These are phyloP conservation scores for Acrocephalus arundinaceus DNA, from an alignment of 2,113 vertebrate genomes.

Conservation along the genomic window DNA sequence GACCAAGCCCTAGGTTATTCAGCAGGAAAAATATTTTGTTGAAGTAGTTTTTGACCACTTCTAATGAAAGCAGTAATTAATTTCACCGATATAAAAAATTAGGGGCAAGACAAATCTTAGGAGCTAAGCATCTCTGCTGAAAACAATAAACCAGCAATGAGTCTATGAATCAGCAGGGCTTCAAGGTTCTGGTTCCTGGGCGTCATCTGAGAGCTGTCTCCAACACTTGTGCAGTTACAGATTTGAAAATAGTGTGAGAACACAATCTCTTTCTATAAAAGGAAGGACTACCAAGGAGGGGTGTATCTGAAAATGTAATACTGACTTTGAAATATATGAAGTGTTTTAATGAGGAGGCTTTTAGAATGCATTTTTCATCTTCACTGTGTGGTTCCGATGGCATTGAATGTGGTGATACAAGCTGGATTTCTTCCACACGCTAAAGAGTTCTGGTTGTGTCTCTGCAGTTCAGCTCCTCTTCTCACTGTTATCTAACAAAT, in stretches of 20 bases:
- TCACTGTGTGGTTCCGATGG: fast-evolving
- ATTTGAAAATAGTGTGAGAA: not conserved
- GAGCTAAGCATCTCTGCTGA: not conserved
- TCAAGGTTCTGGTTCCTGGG: not conserved
- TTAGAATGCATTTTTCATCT: not conserved
- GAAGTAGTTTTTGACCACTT: not conserved
- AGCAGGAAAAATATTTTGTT: not conserved
- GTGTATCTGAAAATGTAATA: not conserved
- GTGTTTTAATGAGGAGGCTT: not conserved
- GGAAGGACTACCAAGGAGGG: not conserved
- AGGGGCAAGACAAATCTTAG: not conserved
- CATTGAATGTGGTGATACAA: not conserved
- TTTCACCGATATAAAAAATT: not conserved
- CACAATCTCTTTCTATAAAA: not conserved
- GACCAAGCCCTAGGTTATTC: not conserved
- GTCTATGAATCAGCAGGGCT: not conserved
- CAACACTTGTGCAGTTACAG: not conserved
- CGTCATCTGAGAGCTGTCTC: not conserved
- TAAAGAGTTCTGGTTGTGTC: not conserved
- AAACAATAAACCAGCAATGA: not conserved
- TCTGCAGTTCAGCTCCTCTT: not conserved
- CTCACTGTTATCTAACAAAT: not conserved
- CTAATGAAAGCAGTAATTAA: not conserved
- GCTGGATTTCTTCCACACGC: not conserved
- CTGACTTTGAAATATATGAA: not conserved